Base-by-base conservation (phyloP, 2,888 invertebrate species). In the Eurytoma californica region DNA sequence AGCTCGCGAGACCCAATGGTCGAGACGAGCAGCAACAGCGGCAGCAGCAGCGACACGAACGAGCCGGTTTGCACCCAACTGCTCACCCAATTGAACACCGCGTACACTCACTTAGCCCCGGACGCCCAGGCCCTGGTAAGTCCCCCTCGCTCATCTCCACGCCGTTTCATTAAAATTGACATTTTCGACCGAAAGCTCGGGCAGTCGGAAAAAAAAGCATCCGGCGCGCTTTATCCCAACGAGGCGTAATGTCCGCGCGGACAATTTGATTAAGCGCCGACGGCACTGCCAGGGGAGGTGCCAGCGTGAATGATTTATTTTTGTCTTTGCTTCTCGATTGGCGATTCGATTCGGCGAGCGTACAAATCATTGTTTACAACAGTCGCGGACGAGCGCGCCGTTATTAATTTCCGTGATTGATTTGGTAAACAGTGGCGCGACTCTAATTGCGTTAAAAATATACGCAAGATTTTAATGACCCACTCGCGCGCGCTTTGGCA, bases 1-100 rank as follows among this genome's bases (percentile, higher is more conserved):
- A 90, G 88, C 78, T 90, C 90, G 39, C 86, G 90, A 28, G 90
- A 90, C 83, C 90, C 90, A 51, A 90, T 90, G 90, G 88, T 90
- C 53, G 90, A 90, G 78, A 87, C 89, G 49, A 89, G 87, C 20
- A 89, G 87, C 80, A 88, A 87, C 65, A 88, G 88, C 68, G 88
- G 86, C 80, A 89, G 86, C 79, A 88, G 88, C 51, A 88, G 88
- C 65, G 85, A 88, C 12, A 86, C 85, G 72, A 90, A 89, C 72
- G 90, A 88, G 67, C 90, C 90, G 28, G 90, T 89, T 82, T 90
- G 90, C 81, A 86, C 90, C 67, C 90, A 90, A 83, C 82, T 90
- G 61, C 85, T 90, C 78, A 90, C 89, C 57, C 90, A 90, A 82
- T 85, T 90, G 72, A 90, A 90, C 77, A 88, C 88, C 73, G 90